These are phyloP conservation scores for Acomys russatus DNA, from an alignment of 2,797 vertebrate genomes.

Conservation along the genomic window DNA sequence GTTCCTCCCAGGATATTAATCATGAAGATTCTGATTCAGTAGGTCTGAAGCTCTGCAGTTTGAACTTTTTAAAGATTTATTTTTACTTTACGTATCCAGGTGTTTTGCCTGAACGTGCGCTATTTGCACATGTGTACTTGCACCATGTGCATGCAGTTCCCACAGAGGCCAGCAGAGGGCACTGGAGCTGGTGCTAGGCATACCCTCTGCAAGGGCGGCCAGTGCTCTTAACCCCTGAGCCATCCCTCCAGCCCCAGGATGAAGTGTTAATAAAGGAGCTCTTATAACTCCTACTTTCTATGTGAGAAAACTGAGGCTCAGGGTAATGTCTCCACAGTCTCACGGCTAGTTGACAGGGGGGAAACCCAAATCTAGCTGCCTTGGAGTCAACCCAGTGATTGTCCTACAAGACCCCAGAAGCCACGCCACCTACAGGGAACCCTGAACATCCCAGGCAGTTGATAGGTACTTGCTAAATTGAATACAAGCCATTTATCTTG, in stretches of 20 bases:
- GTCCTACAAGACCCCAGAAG: neutral
- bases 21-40: neutral
- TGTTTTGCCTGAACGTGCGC: neutral
- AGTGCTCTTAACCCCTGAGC: neutral
- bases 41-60: neutral
- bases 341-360: neutral
- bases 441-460: neutral
- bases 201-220: neutral
- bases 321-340: neutral
- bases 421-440: neutral
- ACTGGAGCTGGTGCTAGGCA: neutral
- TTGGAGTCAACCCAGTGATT: neutral
- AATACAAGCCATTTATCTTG: neutral
- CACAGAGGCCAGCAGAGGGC: neutral
- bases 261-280: neutral
- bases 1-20: neutral
- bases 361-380: neutral
- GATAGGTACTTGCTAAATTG: constrained; percentile 24
- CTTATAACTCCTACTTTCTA: constrained; percentile 38
- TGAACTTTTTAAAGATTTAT: neutral
- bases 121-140: too few relatives aligned
- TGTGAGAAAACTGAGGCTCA: constrained; percentile 26
- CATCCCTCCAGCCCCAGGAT: neutral
- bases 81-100: neutral
- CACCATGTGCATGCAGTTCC: neutral